Evolutionary conservation across 2,797 vertebrate species (phyloP), one percentile per base, ranked within the genome.

Genomic region (Sternotherus odoratus): DNA sequence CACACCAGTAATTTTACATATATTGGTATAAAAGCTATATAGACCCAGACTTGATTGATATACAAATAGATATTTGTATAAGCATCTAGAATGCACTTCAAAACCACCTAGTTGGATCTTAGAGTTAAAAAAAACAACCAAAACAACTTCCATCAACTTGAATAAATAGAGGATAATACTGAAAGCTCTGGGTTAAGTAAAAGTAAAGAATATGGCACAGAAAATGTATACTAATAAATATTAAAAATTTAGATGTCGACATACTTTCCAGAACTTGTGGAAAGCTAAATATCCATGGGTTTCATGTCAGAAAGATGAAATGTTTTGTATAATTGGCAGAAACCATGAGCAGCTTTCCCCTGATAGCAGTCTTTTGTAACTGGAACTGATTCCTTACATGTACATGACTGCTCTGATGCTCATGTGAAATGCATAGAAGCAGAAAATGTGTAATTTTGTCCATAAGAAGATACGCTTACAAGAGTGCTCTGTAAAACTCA

Each of bases 121-220:
- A 43, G 30, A 49, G 26, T 48, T 54, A 93, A 86, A 82, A 91
- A 91, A 48, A 10, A 74, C 13, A 24, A 8, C 72, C 24, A 77
- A 93, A 69, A 57, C 92, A 92, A 12, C 24, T 8, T 79, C 86
- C 56, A 83, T 43, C 54, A 60, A 92, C 75, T 81, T 83, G 77
- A 43, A n/a, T 15, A 60, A 74, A 39, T 66, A 78, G 23, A 83
- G 91, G 82, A 56, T 1, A 83, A 33, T 4, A 48, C 17, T 21
- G 60, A 77, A 92, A 90, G 77, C 57, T 77, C 56, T 57, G 77
- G 79, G 66, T n/a, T 57, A 86, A 79, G 88, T 28, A 87, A 88
- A 91, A 3, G 48, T 0, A 49, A 63, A 86, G 43, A n/a, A 90
- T 23, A 51, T 53, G 51, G 63, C 74, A 77, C 26, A 90, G 30